Conservation (phyloP, 2,797 vertebrate species). For the Agapornis canus region DNA sequence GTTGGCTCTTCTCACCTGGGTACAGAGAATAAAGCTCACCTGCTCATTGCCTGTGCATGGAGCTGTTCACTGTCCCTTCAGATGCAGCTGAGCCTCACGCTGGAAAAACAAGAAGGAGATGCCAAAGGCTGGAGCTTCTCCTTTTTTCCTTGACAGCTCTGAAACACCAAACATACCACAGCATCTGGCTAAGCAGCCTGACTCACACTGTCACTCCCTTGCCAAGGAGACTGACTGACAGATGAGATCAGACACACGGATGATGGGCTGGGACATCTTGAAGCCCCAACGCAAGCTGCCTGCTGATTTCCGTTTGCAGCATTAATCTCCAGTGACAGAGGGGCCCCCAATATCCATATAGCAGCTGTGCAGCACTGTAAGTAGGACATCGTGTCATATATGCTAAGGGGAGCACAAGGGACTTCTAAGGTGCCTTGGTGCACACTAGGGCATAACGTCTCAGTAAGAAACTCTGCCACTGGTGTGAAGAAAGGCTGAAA, state of each 20-base stretch:
- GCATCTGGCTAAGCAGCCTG: slow-evolving; percentile 50
- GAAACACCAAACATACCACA: slow-evolving; percentile 5
- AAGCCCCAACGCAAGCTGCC: background rate
- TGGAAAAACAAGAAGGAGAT: background rate
- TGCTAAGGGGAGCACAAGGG: background rate
- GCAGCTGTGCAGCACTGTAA: slow-evolving; percentile 32
- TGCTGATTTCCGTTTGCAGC: background rate
- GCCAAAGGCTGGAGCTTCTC: background rate
- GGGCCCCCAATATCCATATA: background rate
- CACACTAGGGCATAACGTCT: background rate
- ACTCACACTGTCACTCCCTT: background rate
- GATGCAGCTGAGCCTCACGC: background rate
- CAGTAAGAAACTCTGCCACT: background rate
- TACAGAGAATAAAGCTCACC: background rate
- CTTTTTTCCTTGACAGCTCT: slow-evolving; percentile 20
- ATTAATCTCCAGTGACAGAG: slow-evolving; percentile 62
- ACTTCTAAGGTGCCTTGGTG: background rate
- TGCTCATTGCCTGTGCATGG: fast-evolving
- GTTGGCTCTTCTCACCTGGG: background rate
- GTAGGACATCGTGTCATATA: background rate
- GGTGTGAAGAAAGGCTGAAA: background rate
- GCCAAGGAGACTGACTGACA: slow-evolving; percentile 46
- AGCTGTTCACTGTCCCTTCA: background rate
- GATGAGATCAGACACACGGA: slow-evolving; percentile 49
- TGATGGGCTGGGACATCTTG: slow-evolving; percentile 48